Base-by-base conservation (phyloP, 2,888 invertebrate genomes). In the Tachina lurida region DNA sequence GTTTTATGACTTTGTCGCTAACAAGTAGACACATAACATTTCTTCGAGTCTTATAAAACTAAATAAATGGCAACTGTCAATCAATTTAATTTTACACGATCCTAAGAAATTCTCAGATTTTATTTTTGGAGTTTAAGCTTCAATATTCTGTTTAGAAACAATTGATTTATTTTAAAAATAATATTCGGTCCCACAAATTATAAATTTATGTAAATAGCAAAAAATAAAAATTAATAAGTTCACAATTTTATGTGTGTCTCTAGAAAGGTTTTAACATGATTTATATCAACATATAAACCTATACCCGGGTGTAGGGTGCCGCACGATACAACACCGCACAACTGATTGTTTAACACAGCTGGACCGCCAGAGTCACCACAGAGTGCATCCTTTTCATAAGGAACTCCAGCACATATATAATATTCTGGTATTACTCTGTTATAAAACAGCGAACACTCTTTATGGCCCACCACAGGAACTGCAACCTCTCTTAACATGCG, bases 251-350 rank as follows among this genome's bases (percentile, higher is more conserved):
- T 62, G 12, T 43, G 43, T 17, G 12, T 1, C 47, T 45, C 17
- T n/a, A 71, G 0, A 17, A 71, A 58, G 47, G 10, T 12, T 31
- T 58, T 58, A 22, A 71, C 45, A 22, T 12, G 15, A 58, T 31
- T 47, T 12, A 71, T 71, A 71, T 71, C 56, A 0, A 71, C 58
- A 43, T 71, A 71, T 9, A 71, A 47, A 2, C 47, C 47, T 1
- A 71, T n/a, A 3, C 22, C n/a, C 31, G 22, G 31, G 4, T 10
- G 15, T 13, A 8, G 1, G 10, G 1, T 9, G 3, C 56, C 45
- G 7, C 1, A 2, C 8, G 71, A 58, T 47, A 47, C 47, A 31
- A 71, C 12, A 17, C 58, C 71, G 17, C 71, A 71, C 58, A 71
- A 47, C 3, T 17, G n/a, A 58, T 71, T 60, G 31, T 71, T 71